Evolutionary conservation across 2,797 vertebrate genomes (phyloP), one percentile per base, ranked within the genome.

Genomic region (Emys orbicularis): DNA sequence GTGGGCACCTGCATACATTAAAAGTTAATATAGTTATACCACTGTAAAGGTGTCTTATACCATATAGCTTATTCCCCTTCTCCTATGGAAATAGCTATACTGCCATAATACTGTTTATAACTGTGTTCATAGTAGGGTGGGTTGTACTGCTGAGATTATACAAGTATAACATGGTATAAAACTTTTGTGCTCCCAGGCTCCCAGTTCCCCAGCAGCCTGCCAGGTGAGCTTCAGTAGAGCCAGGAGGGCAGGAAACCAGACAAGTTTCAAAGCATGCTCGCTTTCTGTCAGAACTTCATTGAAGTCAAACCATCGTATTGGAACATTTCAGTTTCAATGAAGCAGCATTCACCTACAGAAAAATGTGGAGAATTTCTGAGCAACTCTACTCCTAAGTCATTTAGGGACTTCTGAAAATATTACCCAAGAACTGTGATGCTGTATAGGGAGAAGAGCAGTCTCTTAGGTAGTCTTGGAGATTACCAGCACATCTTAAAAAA

Each of bases 231-330:
- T 8, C 4, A 27, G 49, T 84, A 81, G 86, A 89, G 47, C 16
- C 5, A 0, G 2, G 49, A 79, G 54, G 23, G 10, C 1, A 76
- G 53, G 54, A 90, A 86, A 2, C 65, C 0, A 77, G 56, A 9
- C 1, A 68, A 5, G n/a, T 37, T 68, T 68, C n/a, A 68, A 88
- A 5, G 4, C 47, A 41, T 3, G 1, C 3, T 4, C 41, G 44
- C 65, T 21, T 31, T 83, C 8, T 87, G 25, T 3, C 44, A 90
- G 50, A 79, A 21, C 12, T 87, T 74, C 82, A 87, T 77, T 1
- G 2, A 52, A 37, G 84, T 12, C 34, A 34, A 82, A 93, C 49
- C 1, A 41, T 44, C 11, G 74, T 5, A 1, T 29, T 16, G 1
- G n/a, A 61, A 49, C 34, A 41, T 91, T 59, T 49, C 5, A 23